Evolutionary conservation across 1,140 invertebrate species (phyloP).

Genomic region (Probaryconus sp.): DNA sequence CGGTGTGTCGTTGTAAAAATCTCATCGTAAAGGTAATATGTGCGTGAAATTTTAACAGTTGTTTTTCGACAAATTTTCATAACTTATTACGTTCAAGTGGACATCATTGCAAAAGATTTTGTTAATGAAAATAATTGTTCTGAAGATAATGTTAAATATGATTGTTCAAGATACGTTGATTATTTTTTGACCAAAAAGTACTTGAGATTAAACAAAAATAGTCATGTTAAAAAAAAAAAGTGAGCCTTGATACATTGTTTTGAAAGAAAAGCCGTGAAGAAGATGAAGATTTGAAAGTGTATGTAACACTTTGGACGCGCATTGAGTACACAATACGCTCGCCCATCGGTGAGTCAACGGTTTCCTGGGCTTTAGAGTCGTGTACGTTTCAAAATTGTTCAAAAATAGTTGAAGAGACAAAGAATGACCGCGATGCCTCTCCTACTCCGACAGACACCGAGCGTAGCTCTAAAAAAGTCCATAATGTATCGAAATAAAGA

Average conservation of each 20-base stretch:
- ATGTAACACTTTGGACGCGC: conserved; percentile 16
- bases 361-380: conserved; percentile 9
- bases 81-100: no score
- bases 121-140: no score
- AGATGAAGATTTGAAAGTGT: conserved; percentile 16
- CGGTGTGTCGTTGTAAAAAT: no score
- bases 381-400: conserved; percentile 18
- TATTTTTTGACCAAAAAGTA: no score
- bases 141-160: no score
- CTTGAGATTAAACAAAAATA: no score
- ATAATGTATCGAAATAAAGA: conserved; percentile 28
- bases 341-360: conserved; percentile 24
- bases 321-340: conserved; percentile 26
- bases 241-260: conserved; percentile 24
- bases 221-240: conserved; percentile 4
- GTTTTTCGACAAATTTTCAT: no score
- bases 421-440: conserved; percentile 14
- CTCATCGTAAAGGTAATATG: no score
- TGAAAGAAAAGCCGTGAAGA: conserved; percentile 23
- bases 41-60: no score
- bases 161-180: no score
- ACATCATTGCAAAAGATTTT: no score
- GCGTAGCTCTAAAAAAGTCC: conserved; percentile 6
- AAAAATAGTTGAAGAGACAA: conserved; percentile 30
- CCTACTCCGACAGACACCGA: conserved; percentile 7